Conservation (phyloP, 2,888 invertebrate species). For the Paralinhomoeus sp. region DNA sequence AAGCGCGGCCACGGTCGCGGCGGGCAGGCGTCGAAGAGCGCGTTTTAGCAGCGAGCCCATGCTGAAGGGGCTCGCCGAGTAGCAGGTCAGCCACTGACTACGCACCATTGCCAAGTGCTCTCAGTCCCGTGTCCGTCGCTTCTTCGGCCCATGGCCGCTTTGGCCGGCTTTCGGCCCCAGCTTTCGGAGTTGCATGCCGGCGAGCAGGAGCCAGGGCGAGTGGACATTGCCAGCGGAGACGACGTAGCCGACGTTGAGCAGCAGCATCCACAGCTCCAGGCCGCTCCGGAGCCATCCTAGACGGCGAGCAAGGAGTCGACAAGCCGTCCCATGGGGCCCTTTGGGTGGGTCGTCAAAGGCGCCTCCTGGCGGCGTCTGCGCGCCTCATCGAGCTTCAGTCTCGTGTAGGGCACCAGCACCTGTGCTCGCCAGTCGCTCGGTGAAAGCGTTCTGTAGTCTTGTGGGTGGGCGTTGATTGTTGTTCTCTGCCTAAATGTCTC, state of each 20-base stretch:
- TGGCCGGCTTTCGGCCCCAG: constrained; percentile 23
- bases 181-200: constrained; percentile 27
- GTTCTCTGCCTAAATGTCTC: no score
- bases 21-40: constrained; percentile 3
- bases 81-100: no score
- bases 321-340: constrained; percentile 1
- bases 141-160: constrained; percentile 5
- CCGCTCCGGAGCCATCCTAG: constrained; percentile 29
- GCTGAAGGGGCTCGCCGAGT: no score
- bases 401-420: constrained; percentile 7
- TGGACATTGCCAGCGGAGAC: constrained; percentile 18
- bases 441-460: no score
- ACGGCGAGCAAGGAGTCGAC: constrained; percentile 19
- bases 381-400: constrained; percentile 5
- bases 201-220: constrained; percentile 27
- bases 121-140: no score
- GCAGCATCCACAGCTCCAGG: constrained; percentile 23
- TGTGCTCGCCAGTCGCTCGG: no score
- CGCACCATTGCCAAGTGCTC: no score
- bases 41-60: neutral
- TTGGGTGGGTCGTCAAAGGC: no score
- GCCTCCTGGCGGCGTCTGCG: neutral
- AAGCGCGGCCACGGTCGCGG: constrained; percentile 3
- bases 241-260: constrained; percentile 24
- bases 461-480: no score